A percentile compares a stretch with the other conserved stretches of the same genome.
Conservation (phyloP, 2,888 invertebrate genomes). For the Saturnia pavonia region DNA sequence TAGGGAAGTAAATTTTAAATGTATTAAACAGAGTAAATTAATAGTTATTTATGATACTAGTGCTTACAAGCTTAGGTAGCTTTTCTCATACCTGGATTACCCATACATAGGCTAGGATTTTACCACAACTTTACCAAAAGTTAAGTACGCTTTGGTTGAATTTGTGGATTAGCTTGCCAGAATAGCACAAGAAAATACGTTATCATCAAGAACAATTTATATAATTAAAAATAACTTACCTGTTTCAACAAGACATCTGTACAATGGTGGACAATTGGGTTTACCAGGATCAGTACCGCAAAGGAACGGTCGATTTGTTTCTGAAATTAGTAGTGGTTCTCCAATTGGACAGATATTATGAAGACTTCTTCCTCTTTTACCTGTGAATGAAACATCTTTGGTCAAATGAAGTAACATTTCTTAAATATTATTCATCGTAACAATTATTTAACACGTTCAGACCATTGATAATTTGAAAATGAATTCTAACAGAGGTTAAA, state of each 20-base stretch:
- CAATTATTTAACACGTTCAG: no score
- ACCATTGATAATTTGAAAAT: no score
- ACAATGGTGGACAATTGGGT: constrained; percentile 91
- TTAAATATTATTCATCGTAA: background rate
- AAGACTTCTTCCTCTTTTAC: constrained; percentile 88
- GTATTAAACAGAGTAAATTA: no score
- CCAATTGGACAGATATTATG: constrained; percentile 91
- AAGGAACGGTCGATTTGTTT: constrained; percentile 89
- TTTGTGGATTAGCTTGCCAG: no score
- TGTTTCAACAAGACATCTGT: constrained; percentile 89
- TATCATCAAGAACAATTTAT: no score
- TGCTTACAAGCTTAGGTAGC: no score
- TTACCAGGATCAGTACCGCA: constrained; percentile 91
- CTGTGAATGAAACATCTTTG: constrained; percentile 51
- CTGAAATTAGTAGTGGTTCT: constrained; percentile 86
- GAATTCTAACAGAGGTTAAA: no score
- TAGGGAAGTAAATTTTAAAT: no score
- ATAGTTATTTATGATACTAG: no score
- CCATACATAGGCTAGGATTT: no score
- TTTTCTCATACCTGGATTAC: background rate
- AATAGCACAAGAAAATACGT: no score
- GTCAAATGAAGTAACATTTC: background rate
- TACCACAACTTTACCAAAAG: background rate
- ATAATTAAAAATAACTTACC: constrained; percentile 57
- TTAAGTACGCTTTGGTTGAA: background rate